phyloP scores from a whole-genome alignment of 2,888 invertebrate genomes.

The Ichneumoninae sp. region DNA sequence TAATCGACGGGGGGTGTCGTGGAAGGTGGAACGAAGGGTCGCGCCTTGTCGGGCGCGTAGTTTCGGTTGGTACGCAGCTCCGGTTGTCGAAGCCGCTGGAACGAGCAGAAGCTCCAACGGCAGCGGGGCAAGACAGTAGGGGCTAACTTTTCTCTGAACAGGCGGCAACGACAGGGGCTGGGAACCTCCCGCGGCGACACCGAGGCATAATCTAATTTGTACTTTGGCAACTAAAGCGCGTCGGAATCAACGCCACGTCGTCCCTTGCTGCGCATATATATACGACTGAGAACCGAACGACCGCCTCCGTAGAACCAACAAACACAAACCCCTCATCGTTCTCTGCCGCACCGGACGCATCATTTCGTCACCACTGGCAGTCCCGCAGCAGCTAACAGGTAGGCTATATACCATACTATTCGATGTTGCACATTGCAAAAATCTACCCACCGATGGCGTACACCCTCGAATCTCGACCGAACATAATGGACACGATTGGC shows the following conservation, averaged over 20 bases:
- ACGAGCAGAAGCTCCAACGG: conserved; percentile 50
- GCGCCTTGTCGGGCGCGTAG: conserved; percentile 26
- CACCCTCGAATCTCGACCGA: conserved; percentile 58
- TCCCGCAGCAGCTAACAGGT: conserved; percentile 43
- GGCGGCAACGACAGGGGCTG: conserved; percentile 67
- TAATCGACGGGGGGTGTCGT: conserved; percentile 69
- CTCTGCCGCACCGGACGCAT: conserved; percentile 43
- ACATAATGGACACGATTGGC: conserved; percentile 62
- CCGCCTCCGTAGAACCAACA: conserved; percentile 24
- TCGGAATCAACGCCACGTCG: conserved; percentile 60
- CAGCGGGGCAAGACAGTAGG: conserved; percentile 65
- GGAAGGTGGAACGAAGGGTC: conserved; percentile 58
- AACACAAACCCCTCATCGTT: conserved; percentile 26
- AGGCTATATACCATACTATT: conserved; percentile 23
- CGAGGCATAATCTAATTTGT: conserved; percentile 81
- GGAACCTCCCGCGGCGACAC: conserved; percentile 78
- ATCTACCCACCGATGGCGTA: conserved; percentile 42
- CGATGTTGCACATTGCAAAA: conserved; percentile 31
- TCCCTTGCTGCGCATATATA: conserved; percentile 27
- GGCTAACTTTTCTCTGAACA: conserved; percentile 80
- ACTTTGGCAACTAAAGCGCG: conserved; percentile 77
- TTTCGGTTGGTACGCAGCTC: conserved; percentile 23
- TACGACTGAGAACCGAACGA: conserved; percentile 28
- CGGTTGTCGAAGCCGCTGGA: conserved; percentile 50
- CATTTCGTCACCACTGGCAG: conserved; percentile 49